Base-by-base conservation (phyloP, 2,888 invertebrate species). In the Synergus gifuensis region DNA sequence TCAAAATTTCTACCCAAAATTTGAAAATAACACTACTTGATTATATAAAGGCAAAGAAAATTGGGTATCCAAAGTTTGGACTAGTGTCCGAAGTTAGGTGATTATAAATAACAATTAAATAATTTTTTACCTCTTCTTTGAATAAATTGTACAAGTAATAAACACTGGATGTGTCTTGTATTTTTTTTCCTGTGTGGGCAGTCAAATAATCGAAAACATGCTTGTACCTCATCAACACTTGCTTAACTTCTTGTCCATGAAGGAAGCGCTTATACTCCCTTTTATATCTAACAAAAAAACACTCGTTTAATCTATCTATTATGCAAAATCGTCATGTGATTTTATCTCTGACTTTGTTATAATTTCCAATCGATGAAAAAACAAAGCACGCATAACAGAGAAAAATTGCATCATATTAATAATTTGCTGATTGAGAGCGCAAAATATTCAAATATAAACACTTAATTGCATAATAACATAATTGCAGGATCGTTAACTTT, bases 131-230 rank as follows among this genome's bases (percentile, higher is more conserved):
- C 90, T 93, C 88, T 80, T 92, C 92, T 40, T 90, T 91, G 44
- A 92, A 85, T 66, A 91, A 88, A 87, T 92, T 93, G 82, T 91
- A 92, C 18, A 93, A 83, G 82, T 90, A 91, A 81, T 90, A 88
- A n/a, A 92, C 90, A 12, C 87, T 88, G 1, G 87, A 83, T 11
- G 92, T 90, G 12, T 84, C 83, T 18, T 87, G 83, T 4, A 92
- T 80, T 16, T 76, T 40, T 82, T 90, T 89, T 22, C 93, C 93
- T 9, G 92, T 87, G 76, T 92, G 87, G 42, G 90, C 87, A 3
- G 91, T 89, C 78, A 93, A 85, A 83, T 92, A 93, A 2, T 89
- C 86, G 87, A 93, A 92, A 28, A 93, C 85, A n/a, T 90, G 83
- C 64, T 87, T 85, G 83, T 93, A 91, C 44, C 91, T 89, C 73